These are phyloP conservation scores for Penaeus chinensis DNA, from an alignment of 1,140 invertebrate genomes.

Conservation along the genomic window DNA sequence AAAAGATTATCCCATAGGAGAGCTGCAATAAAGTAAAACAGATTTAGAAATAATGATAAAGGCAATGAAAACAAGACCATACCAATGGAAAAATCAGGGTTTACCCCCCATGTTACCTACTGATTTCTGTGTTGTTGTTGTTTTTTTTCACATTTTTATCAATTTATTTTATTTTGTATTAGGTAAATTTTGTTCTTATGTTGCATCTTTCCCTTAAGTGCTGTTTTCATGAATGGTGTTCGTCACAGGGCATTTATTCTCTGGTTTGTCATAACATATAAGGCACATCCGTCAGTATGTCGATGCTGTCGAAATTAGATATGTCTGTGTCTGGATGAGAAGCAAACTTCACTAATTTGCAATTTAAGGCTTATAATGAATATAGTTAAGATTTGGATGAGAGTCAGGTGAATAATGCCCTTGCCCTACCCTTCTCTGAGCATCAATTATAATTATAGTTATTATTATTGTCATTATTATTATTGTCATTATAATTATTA, in stretches of 20 bases:
- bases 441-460: not conserved
- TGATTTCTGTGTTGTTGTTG: conserved; percentile 26
- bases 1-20: no score
- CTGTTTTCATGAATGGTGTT: conserved; percentile 39
- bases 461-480: conserved; percentile 15
- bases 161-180: conserved; percentile 30
- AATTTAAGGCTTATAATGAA: conserved; percentile 25
- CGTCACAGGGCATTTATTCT: conserved; percentile 48
- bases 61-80: conserved; percentile 7
- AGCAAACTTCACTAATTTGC: conserved; percentile 33
- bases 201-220: conserved; percentile 35
- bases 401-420: conserved; percentile 53
- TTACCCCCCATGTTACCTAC: conserved; percentile 33
- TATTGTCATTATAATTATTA: conserved; percentile 5
- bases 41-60: not conserved
- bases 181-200: conserved; percentile 28
- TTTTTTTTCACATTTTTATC: no score
- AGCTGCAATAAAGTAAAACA: not conserved
- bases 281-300: conserved; percentile 18
- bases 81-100: conserved; percentile 41
- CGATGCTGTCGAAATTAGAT: conserved; percentile 31
- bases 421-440: conserved; percentile 39
- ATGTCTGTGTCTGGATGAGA: conserved; percentile 13
- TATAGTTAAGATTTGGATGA: not conserved
- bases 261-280: conserved; percentile 25